Base-by-base conservation (phyloP, 37 sponge, comb jelly and placozoan species). In the Halichondria panicea region DNA sequence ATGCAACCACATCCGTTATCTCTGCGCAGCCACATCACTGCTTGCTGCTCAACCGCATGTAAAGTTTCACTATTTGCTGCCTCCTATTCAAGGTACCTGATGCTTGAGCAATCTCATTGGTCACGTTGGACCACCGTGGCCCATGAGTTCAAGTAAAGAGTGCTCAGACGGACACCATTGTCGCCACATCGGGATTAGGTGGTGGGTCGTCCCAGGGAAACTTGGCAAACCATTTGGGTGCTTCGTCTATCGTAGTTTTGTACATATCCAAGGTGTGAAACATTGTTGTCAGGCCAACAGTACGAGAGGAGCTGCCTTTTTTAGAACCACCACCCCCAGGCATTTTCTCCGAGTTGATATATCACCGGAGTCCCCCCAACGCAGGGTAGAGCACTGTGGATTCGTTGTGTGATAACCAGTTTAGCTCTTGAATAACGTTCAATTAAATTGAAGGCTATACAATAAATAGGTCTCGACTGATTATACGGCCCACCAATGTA, bases 321-420 rank as follows among this genome's bases (percentile, higher is more conserved):
- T 13, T n/a, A 34, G 68, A 67, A 15, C 71, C 54, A 19, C 68
- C 68, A 18, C 68, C 68, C 12, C 71, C 71, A 52, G 71, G 71
- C 53, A 70, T 8, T 8, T n/a, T 12, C 11, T 27, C 18, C 7
- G 71, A 52, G 32, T 70, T 70, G 32, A 70, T 70, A 70, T 27
- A 70, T 70, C 8, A 70, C 71, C 9, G 71, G 71, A 8, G 55
- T 70, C 8, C 71, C 71, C 71, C 28, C 71, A 46, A 50, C 71
- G 45, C 55, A 45, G 8, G 71, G 71, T 28, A 70, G 28, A 25
- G 71, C 71, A 70, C 34, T 24, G 45, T 48, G 71, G 9, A 70
- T 70, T 11, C 54, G 52, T 70, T 70, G 71, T n/a, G 71, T 70
- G 55, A 70, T 70, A 8, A 70, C 71, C 33, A 70, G n/a, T 46